Conservation (phyloP, 2,888 invertebrate species). For the Trisateles emortualis region DNA sequence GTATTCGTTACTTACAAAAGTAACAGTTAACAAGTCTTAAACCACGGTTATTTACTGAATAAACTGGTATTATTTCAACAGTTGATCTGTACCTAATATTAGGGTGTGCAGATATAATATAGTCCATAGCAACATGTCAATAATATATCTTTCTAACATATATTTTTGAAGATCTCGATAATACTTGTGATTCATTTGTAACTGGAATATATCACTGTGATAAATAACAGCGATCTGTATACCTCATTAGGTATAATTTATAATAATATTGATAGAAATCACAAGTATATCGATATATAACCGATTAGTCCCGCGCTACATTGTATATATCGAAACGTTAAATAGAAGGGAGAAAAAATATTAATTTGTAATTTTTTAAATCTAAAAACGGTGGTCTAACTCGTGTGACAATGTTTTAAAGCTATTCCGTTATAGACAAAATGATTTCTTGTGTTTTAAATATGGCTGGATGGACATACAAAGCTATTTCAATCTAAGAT, state of each 20-base stretch:
- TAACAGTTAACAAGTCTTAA: slow-evolving; percentile 7
- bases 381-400: slow-evolving; percentile 82
- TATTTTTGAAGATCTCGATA: slow-evolving; percentile 43
- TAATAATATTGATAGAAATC: slow-evolving; percentile 26
- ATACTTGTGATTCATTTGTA: slow-evolving; percentile 39
- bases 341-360: slow-evolving; percentile 57
- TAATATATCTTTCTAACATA: slow-evolving; percentile 53
- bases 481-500: slow-evolving; percentile 11
- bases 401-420: slow-evolving; percentile 82
- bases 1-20: slow-evolving; percentile 17
- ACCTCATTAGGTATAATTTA: background rate
- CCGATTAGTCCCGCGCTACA: slow-evolving; percentile 70
- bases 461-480: slow-evolving; percentile 30
- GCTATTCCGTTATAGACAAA: slow-evolving; percentile 70
- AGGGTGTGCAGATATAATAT: slow-evolving; percentile 46
- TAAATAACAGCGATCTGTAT: slow-evolving; percentile 4
- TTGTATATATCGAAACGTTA: slow-evolving; percentile 64
- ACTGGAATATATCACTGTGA: background rate
- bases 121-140: slow-evolving; percentile 63
- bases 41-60: slow-evolving; percentile 1
- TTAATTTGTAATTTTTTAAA: slow-evolving; percentile 57
- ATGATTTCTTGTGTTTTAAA: slow-evolving; percentile 30
- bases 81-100: slow-evolving; percentile 22
- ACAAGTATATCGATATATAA: slow-evolving; percentile 48
- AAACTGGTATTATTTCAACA: slow-evolving; percentile 7